These are phyloP conservation scores for Sardina pilchardus DNA, from an alignment of 2,113 vertebrate genomes.

Conservation along the genomic window DNA sequence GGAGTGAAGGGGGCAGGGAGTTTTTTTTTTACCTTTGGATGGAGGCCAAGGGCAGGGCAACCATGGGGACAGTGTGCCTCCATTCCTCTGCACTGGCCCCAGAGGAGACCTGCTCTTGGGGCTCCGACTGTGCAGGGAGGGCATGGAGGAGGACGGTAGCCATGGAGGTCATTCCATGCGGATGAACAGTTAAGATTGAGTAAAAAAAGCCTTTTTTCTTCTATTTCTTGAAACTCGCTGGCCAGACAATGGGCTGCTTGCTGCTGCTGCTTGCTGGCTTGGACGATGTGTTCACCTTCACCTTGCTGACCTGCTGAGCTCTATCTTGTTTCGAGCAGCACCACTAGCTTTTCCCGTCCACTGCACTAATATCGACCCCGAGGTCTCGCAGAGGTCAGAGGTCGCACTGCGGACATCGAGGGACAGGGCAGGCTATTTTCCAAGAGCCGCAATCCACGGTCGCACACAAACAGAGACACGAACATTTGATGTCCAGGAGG, in stretches of 20 bases:
- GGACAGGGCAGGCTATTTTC: slow-evolving; percentile 13
- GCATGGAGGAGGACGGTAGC: neutral
- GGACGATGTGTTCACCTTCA: slow-evolving; percentile 33
- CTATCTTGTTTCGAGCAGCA: slow-evolving; percentile 19
- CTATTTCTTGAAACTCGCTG: neutral
- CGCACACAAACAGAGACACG: slow-evolving; percentile 1
- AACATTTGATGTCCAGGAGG: neutral
- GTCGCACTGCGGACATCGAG: slow-evolving; percentile 14
- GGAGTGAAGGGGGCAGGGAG: neutral
- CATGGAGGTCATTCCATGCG: neutral
- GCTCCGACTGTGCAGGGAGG: neutral
- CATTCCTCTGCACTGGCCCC: neutral
- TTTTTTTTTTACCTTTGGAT: neutral
- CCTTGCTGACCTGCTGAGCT: slow-evolving; percentile 20
- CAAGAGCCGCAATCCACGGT: slow-evolving; percentile 1
- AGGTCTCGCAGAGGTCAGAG: slow-evolving; percentile 28
- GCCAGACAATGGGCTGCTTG: neutral
- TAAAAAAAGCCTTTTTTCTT: neutral
- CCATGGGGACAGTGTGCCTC: neutral
- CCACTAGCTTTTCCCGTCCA: slow-evolving; percentile 18
- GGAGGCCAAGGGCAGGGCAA: neutral
- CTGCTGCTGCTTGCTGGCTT: neutral
- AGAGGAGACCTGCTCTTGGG: neutral
- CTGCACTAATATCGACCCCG: slow-evolving; percentile 29
- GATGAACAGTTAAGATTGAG: neutral